phyloP scores from a whole-genome alignment of 2,888 invertebrate species.

The Agrochola lychnidis region DNA sequence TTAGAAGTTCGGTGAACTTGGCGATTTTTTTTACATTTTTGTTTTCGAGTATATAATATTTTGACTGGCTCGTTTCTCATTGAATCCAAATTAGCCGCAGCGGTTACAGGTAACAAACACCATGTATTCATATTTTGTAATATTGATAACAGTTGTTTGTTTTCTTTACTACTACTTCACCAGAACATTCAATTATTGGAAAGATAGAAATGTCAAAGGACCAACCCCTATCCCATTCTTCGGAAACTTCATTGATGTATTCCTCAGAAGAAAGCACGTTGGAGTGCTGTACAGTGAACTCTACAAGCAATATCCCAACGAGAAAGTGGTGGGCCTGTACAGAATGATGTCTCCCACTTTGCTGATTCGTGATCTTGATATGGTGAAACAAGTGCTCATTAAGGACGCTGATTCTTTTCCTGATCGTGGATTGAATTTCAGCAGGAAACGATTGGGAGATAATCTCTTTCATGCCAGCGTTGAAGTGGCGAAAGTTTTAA shows the following conservation, averaged over 20 bases:
- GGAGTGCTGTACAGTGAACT: constrained; percentile 70
- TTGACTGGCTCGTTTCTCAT: not conserved
- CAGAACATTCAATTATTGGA: constrained; percentile 54
- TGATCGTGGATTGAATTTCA: constrained; percentile 74
- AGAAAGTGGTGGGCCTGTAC: constrained; percentile 77
- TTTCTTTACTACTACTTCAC: constrained; percentile 51
- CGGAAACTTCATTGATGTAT: constrained; percentile 67
- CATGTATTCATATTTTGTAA: constrained; percentile 9
- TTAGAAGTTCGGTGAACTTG: not conserved
- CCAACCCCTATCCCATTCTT: constrained; percentile 72
- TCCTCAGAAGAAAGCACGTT: constrained; percentile 66
- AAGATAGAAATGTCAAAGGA: constrained; percentile 71
- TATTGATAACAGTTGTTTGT: not conserved
- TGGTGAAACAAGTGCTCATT: constrained; percentile 75
- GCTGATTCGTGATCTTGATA: constrained; percentile 76
- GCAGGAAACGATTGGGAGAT: constrained; percentile 72
- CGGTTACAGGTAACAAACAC: too few relatives aligned
- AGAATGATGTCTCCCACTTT: constrained; percentile 74
- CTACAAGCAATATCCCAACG: constrained; percentile 75
- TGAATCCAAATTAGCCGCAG: not conserved
- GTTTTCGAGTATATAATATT: not conserved
- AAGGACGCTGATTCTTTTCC: constrained; percentile 77
- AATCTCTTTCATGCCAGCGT: constrained; percentile 76
- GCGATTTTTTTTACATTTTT: not conserved
- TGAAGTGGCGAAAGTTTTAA: constrained; percentile 70